A percentile compares a stretch with the other conserved stretches of the same genome.
These are phyloP conservation scores for Acanthurus leucopareius DNA, from an alignment of 2,797 vertebrate species.

Conservation along the genomic window DNA sequence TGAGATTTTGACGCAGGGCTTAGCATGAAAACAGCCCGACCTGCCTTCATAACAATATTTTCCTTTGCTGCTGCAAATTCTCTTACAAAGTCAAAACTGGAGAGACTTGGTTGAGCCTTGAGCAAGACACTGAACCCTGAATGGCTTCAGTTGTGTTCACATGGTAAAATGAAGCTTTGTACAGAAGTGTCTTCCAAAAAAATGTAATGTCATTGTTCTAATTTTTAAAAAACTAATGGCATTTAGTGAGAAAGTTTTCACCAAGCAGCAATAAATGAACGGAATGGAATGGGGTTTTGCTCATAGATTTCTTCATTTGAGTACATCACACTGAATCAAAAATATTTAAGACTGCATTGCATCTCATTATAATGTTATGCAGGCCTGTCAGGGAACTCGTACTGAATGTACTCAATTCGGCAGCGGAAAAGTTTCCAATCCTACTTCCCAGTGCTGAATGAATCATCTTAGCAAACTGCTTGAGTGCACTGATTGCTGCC, in stretches of 20 bases:
- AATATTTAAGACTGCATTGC: neutral
- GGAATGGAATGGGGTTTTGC: neutral
- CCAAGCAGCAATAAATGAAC: neutral
- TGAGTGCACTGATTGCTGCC: slow-evolving; percentile 9
- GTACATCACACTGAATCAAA: neutral
- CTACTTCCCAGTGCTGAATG: neutral
- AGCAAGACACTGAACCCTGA: neutral
- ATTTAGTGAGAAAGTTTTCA: neutral
- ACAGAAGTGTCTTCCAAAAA: too few relatives aligned
- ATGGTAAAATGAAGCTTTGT: too few relatives aligned
- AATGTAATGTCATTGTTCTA: neutral
- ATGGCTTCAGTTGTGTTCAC: neutral
- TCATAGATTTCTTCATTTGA: neutral
- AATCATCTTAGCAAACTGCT: slow-evolving; percentile 3
- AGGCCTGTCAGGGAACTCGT: neutral
- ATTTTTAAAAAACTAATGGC: neutral
- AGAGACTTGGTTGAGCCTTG: neutral
- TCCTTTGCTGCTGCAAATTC: too few relatives aligned
- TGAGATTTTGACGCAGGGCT: too few relatives aligned
- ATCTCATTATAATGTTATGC: neutral
- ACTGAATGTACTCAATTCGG: neutral
- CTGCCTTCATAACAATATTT: too few relatives aligned
- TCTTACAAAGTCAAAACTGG: too few relatives aligned
- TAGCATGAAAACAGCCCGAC: too few relatives aligned
- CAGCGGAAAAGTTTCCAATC: slow-evolving; percentile 4